Conservation (phyloP, 1,140 invertebrate genomes). For the Hyles euphorbiae region DNA sequence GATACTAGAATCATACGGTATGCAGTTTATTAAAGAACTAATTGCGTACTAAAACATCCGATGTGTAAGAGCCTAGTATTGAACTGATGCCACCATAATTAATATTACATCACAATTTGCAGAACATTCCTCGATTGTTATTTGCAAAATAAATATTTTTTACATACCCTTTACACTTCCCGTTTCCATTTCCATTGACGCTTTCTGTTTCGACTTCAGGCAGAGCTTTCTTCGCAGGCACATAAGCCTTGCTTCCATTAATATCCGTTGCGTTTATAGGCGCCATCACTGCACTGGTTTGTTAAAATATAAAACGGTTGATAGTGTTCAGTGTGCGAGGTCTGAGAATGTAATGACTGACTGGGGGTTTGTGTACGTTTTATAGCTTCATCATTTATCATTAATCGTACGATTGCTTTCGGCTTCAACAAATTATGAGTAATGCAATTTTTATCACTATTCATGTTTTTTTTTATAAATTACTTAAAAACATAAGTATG, state of each 20-base stretch:
- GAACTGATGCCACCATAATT: too few relatives aligned
- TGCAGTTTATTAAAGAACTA: too few relatives aligned
- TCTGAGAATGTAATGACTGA: constrained; percentile 50
- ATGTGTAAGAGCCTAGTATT: too few relatives aligned
- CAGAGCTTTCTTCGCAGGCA: constrained; percentile 40
- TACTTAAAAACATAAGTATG: too few relatives aligned
- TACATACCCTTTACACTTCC: constrained; percentile 42
- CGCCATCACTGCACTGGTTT: constrained; percentile 52
- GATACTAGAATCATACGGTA: too few relatives aligned
- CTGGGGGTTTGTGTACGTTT: constrained; percentile 30
- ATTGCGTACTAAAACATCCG: too few relatives aligned
- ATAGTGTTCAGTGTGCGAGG: constrained; percentile 41
- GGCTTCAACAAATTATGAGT: background rate
- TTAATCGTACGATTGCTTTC: constrained; percentile 1
- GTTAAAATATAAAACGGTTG: constrained; percentile 18
- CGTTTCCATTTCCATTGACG: constrained; percentile 41
- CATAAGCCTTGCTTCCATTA: constrained; percentile 40
- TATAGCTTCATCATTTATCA: constrained; percentile 29
- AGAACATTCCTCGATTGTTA: background rate
- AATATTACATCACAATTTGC: constrained; percentile 1
- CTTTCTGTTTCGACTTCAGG: constrained; percentile 57
- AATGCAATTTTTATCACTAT: constrained; percentile 6
- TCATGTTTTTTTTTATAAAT: background rate
- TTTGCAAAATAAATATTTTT: background rate
- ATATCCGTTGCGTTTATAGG: constrained; percentile 50